phyloP scores from a whole-genome alignment of 2,113 vertebrate genomes.

The Trochalopteron elliotii region DNA sequence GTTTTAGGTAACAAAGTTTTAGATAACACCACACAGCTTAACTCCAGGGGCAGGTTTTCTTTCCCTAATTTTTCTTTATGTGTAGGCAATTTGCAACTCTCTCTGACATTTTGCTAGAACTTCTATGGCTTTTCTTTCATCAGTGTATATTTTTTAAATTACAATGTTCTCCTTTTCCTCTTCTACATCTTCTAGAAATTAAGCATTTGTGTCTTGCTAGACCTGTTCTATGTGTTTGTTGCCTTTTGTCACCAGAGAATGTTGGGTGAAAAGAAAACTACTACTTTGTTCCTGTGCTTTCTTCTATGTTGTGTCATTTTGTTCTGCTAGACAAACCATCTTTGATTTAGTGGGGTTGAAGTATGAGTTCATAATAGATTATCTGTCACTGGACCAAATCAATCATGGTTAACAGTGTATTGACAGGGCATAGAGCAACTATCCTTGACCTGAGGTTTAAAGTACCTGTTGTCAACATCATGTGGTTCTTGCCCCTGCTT shows the following conservation, averaged over 20 bases:
- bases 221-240: background rate
- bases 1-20: background rate
- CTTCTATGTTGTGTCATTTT: conserved; percentile 28
- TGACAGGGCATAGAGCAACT: conserved; percentile 51
- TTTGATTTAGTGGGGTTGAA: conserved; percentile 58
- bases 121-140: background rate
- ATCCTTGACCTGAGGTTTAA: conserved; percentile 67
- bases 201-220: background rate
- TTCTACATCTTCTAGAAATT: background rate
- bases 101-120: background rate
- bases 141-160: background rate
- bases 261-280: background rate
- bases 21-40: background rate
- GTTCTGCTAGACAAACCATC: conserved; percentile 18
- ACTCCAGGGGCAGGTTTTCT: background rate
- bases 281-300: conserved; percentile 5
- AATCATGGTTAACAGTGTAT: conserved; percentile 56
- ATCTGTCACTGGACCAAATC: conserved; percentile 52
- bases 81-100: background rate
- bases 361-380: conserved; percentile 61
- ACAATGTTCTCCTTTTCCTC: background rate
- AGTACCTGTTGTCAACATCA: conserved; percentile 40
- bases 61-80: background rate
- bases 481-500: background rate
- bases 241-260: background rate